These are phyloP conservation scores for Lissonota sp. DNA, from an alignment of 2,888 invertebrate species.

Conservation along the genomic window DNA sequence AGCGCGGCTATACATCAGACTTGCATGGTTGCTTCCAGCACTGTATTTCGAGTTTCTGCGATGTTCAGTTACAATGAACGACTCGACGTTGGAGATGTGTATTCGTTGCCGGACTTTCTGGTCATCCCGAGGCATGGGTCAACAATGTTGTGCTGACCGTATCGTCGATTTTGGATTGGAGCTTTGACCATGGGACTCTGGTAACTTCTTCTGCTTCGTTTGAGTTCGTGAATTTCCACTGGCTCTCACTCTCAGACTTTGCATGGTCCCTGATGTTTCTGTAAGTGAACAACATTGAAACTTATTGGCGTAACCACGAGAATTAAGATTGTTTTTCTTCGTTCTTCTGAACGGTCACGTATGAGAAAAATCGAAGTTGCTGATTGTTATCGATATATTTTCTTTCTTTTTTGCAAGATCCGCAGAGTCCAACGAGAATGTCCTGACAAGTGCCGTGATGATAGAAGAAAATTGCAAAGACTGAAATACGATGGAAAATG, in stretches of 20 bases:
- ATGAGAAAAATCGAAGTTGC: no score
- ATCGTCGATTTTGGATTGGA: constrained; percentile 24
- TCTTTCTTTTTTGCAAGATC: no score
- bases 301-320: no score
- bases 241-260: neutral
- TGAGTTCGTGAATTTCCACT: neutral
- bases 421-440: no score
- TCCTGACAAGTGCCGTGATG: neutral
- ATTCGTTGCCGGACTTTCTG: constrained; percentile 29
- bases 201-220: constrained; percentile 11
- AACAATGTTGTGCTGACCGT: constrained; percentile 15
- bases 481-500: no score
- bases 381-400: no score
- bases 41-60: constrained; percentile 22
- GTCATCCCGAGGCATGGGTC: constrained; percentile 25
- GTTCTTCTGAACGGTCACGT: no score
- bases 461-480: neutral
- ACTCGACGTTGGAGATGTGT: neutral
- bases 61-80: constrained; percentile 23
- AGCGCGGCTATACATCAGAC: constrained; percentile 44
- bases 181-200: neutral
- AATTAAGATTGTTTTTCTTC: no score
- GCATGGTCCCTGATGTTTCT: no score
- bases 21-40: constrained; percentile 41
- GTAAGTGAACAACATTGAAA: no score